Percentiles rank a stretch among this genome's conserved stretches.
Conservation (phyloP, 2,888 invertebrate genomes). For the Balanococcus diminutus region DNA sequence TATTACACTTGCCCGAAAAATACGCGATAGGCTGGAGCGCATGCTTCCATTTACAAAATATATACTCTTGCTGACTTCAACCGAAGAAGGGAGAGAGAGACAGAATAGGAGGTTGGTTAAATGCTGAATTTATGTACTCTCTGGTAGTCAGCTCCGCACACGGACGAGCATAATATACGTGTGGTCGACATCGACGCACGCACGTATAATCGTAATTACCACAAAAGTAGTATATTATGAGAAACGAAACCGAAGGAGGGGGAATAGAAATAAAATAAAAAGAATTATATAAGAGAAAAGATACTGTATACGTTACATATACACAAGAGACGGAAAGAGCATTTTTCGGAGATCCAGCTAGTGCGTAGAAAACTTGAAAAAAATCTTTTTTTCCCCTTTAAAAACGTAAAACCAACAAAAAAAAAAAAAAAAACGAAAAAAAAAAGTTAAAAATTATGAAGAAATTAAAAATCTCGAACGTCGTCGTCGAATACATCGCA, state of each 20-base stretch:
- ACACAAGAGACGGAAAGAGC: conserved; percentile 45
- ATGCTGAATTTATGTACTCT: conserved; percentile 6
- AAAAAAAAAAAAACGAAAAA: neutral
- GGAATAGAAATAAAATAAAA: neutral
- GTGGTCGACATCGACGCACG: neutral
- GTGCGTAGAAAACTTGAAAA: conserved; percentile 49
- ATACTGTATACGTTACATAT: conserved; percentile 9
- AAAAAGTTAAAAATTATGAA: too few relatives aligned
- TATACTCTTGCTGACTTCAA: neutral
- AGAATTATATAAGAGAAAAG: neutral
- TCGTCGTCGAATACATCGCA: conserved; percentile 26
- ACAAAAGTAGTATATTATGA: neutral
- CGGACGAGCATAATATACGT: neutral
- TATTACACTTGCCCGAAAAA: neutral
- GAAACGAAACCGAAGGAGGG: neutral
- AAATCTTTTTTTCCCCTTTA: conserved; percentile 22
- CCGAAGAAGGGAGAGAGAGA: neutral
- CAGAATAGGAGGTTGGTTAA: neutral
- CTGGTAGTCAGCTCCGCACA: neutral
- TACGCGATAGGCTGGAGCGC: neutral
- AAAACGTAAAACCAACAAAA: neutral
- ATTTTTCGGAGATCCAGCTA: conserved; percentile 48
- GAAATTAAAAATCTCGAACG: conserved; percentile 38
- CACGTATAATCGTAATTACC: neutral
- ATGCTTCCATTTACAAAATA: conserved; percentile 7